phyloP scores from a whole-genome alignment of 2,797 vertebrate genomes.

The Ceyx erithaca region DNA sequence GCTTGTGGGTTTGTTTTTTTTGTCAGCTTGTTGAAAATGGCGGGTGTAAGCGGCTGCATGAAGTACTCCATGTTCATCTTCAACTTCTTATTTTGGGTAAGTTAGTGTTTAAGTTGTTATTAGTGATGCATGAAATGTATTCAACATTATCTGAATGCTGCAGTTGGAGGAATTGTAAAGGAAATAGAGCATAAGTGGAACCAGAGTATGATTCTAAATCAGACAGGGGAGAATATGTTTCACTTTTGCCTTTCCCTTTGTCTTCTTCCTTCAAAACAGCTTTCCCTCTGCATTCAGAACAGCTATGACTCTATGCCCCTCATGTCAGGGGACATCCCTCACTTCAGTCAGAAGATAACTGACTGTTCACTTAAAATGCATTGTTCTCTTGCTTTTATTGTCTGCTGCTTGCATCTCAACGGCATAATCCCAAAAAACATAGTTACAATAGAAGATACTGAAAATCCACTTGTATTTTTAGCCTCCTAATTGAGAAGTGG shows the following conservation, averaged over 20 bases:
- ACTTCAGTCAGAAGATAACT: background rate
- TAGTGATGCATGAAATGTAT: background rate
- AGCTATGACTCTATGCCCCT: background rate
- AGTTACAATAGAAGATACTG: background rate
- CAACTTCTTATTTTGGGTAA: constrained; percentile 86
- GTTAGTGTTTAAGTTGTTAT: constrained; percentile 62
- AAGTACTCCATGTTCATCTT: constrained; percentile 84
- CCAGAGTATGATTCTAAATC: background rate
- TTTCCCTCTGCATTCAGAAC: background rate
- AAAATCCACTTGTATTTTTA: background rate
- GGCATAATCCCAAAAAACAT: background rate
- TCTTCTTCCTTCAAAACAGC: background rate
- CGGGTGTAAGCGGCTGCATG: constrained; percentile 78
- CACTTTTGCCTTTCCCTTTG: background rate
- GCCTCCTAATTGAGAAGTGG: background rate
- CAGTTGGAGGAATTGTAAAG: constrained; percentile 33
- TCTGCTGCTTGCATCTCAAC: background rate
- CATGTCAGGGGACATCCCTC: background rate
- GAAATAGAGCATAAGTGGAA: constrained; percentile 38
- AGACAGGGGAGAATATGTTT: background rate
- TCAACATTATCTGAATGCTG: background rate
- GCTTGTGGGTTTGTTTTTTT: background rate
- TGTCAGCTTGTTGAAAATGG: constrained; percentile 70
- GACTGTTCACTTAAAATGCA: background rate
- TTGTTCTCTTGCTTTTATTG: background rate